These are phyloP conservation scores for Palythoa heliodiscus DNA, from an alignment of 92 coral and sea anemone genomes.

Conservation along the genomic window DNA sequence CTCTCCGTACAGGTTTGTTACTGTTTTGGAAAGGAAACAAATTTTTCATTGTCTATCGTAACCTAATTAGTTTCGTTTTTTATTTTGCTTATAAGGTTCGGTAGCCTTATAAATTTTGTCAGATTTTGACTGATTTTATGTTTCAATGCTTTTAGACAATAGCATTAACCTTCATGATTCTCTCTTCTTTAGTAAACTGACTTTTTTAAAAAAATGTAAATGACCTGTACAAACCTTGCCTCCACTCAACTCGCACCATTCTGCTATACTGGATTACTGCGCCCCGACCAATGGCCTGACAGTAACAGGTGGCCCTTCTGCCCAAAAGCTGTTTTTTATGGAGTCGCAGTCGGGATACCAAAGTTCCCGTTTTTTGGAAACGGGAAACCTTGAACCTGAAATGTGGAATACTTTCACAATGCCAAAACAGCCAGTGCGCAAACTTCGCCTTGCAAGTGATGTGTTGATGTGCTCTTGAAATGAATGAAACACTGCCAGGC, in stretches of 20 bases:
- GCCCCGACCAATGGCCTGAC: conserved; percentile 29
- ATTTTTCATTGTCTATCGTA: too few relatives aligned
- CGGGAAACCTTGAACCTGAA: conserved; percentile 12
- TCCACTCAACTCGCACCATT: conserved; percentile 15
- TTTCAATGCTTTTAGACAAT: too few relatives aligned
- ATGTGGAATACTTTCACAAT: conserved; percentile 1
- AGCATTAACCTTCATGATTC: too few relatives aligned
- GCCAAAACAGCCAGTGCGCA: conserved; percentile 20
- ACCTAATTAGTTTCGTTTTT: not conserved
- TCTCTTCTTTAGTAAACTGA: too few relatives aligned
- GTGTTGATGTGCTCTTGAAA: not conserved
- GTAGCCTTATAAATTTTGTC: too few relatives aligned
- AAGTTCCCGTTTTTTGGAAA: not conserved
- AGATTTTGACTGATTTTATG: too few relatives aligned
- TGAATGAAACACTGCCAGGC: conserved; percentile 8
- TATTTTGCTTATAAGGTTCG: too few relatives aligned
- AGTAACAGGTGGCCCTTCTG: conserved; percentile 24
- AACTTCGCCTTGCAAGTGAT: conserved; percentile 10
- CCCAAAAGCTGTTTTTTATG: conserved; percentile 16
- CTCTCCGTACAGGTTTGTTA: too few relatives aligned
- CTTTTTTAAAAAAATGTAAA: too few relatives aligned
- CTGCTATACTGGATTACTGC: conserved; percentile 23
- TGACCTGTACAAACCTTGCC: not conserved
- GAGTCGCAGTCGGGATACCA: conserved; percentile 20
- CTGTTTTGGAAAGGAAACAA: too few relatives aligned